Base-by-base conservation (phyloP, 2,113 vertebrate genomes). In the Hydrochoerus hydrochaeris region DNA sequence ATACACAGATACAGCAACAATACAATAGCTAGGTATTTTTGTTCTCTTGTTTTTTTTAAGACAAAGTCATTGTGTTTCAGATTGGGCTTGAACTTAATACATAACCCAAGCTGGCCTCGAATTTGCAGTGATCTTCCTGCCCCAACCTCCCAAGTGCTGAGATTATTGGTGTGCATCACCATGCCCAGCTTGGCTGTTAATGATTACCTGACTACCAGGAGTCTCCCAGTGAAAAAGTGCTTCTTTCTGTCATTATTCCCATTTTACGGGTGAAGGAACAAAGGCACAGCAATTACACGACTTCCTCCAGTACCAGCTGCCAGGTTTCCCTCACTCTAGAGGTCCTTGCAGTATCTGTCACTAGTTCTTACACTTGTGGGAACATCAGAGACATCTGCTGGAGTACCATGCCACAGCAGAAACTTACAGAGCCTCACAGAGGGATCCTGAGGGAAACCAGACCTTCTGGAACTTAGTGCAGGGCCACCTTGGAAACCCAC, bases 391-490 rank as follows among this genome's bases (percentile, higher is more conserved):
- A 62, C 58, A 77, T 60, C 12, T 67, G 81, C 17, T 85, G 60
- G 13, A 69, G 99, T 0, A 98, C 99, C 0, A 99, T 99, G 38
- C 98, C 99, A 35, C 98, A 95, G 0, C 98, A 0, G 99, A 99
- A 99, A 97, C 96, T 98, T 99, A 77, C 96, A 98, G 75, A 98
- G 98, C 0, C 98, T 99, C 96, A 99, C 99, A 0, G 98, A 99
- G 98, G 98, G 98, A 98, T 99, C 88, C 98, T 97, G 28, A 98
- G 98, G 8, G 96, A 20, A 98, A 99, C 0, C 97, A 96, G 95
- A 97, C 97, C 16, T 98, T 99, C 78, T 99, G 99, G 98, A 98
- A 98, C 97, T 97, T 99, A 97, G 99, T 99, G 91, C 98, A 99
- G 97, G 95, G 96, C 90, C 98, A 57, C 54, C 16, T 57, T 57